Conservation (phyloP, 2,888 invertebrate genomes). For the Plebejus argus region DNA sequence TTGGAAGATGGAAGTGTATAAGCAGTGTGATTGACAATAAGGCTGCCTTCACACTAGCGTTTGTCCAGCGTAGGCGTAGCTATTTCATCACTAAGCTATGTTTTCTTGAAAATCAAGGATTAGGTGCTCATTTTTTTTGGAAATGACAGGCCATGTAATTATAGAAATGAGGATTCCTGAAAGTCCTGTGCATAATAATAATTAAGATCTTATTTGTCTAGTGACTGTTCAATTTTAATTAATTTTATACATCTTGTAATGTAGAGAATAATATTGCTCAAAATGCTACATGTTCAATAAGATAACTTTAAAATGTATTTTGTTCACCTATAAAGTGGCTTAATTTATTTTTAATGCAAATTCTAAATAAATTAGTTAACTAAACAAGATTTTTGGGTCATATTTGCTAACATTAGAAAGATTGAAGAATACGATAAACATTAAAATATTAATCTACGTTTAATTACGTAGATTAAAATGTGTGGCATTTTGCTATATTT, state of each 20-base stretch:
- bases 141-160: no score
- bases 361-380: not conserved
- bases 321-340: not conserved
- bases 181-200: not conserved
- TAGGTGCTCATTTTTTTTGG: no score
- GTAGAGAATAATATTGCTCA: not conserved
- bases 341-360: not conserved
- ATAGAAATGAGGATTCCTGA: no score
- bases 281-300: not conserved
- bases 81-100: no score
- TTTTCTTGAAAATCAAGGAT: no score
- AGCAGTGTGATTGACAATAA: no score
- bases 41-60: no score
- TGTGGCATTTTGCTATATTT: not conserved
- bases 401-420: not conserved
- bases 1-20: no score
- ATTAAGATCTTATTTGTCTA: not conserved
- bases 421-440: not conserved
- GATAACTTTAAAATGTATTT: not conserved
- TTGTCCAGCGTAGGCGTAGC: no score
- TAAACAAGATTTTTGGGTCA: not conserved
- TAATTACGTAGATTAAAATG: not conserved
- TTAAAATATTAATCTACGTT: not conserved
- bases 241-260: not conserved
- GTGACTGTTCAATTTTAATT: conserved; percentile 13